phyloP scores from a whole-genome alignment of 2,888 invertebrate species.

The Physocephala rufipes region DNA sequence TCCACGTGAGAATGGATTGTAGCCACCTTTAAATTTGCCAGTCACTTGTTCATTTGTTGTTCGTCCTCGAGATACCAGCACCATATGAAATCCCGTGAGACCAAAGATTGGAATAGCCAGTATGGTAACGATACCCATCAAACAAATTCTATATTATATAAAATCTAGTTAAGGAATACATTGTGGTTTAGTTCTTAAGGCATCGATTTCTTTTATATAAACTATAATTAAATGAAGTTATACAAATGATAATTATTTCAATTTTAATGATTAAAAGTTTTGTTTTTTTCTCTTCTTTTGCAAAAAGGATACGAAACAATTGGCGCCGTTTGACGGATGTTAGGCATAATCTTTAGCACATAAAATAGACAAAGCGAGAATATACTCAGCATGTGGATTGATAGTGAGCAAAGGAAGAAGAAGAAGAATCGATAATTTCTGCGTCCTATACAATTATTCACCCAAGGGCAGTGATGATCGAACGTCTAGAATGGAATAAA shows the following conservation, averaged over 20 bases:
- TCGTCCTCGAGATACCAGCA: constrained; percentile 93
- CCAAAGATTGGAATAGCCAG: constrained; percentile 97
- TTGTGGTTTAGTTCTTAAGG: not conserved
- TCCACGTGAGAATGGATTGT: constrained; percentile 97
- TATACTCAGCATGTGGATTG: constrained; percentile 97
- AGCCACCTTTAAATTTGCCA: constrained; percentile 97
- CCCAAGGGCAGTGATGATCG: constrained; percentile 99
- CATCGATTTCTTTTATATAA: not conserved
- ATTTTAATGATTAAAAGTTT: constrained; percentile 15
- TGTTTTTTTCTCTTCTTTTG: constrained; percentile 25
- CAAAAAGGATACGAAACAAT: constrained; percentile 87
- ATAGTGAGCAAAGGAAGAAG: constrained; percentile 95
- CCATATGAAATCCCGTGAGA: constrained; percentile 97
- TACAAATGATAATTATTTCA: constrained; percentile 7
- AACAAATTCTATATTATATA: constrained; percentile 73
- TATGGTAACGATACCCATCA: constrained; percentile 91
- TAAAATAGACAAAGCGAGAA: constrained; percentile 93
- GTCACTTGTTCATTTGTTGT: constrained; percentile 99
- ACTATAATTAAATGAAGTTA: constrained; percentile 1
- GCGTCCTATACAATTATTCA: constrained; percentile 96
- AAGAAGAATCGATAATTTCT: constrained; percentile 99
- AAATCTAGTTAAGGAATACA: constrained; percentile 46
- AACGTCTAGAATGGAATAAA: constrained; percentile 81
- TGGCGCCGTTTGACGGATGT: constrained; percentile 81
- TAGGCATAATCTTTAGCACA: constrained; percentile 85